phyloP scores from a whole-genome alignment of 2,888 invertebrate genomes.

The Scelioninae gen. 1 region DNA sequence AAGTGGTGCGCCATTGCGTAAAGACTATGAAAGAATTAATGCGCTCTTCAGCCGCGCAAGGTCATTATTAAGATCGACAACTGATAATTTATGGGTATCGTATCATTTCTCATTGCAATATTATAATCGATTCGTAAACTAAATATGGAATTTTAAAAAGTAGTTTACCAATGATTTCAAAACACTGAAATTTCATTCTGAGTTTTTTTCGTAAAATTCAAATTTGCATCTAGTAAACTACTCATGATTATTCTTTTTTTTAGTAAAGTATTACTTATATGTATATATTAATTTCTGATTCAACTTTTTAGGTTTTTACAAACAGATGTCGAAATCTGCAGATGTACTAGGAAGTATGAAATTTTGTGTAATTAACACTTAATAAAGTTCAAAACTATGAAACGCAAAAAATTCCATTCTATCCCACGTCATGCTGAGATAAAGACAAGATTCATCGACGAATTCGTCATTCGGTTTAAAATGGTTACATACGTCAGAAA shows the following conservation, averaged over 20 bases:
- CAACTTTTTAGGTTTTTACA: too few species aligned
- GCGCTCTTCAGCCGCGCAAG: slow-evolving; percentile 39
- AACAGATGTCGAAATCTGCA: background rate
- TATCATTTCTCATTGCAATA: slow-evolving; percentile 2
- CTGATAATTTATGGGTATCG: slow-evolving; percentile 28
- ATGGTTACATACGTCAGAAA: slow-evolving; percentile 65
- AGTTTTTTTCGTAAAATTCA: too few species aligned
- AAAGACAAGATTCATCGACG: slow-evolving; percentile 58
- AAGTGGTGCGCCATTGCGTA: slow-evolving; percentile 34
- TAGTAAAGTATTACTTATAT: too few species aligned
- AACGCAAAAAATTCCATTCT: slow-evolving; percentile 47
- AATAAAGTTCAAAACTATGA: background rate
- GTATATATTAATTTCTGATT: too few species aligned
- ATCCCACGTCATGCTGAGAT: slow-evolving; percentile 43
- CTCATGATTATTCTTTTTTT: too few species aligned
- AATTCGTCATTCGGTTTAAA: slow-evolving; percentile 66
- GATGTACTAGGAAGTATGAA: background rate
- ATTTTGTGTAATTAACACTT: background rate
- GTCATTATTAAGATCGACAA: slow-evolving; percentile 30
- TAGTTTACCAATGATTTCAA: too few species aligned
- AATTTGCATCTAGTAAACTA: too few species aligned
- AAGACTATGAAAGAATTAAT: slow-evolving; percentile 26
- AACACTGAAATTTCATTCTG: too few species aligned
- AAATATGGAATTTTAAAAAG: too few species aligned
- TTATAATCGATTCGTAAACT: too few species aligned